phyloP scores from a whole-genome alignment of 2,113 vertebrate genomes.

The Gnathonemus echidnorhynchus region DNA sequence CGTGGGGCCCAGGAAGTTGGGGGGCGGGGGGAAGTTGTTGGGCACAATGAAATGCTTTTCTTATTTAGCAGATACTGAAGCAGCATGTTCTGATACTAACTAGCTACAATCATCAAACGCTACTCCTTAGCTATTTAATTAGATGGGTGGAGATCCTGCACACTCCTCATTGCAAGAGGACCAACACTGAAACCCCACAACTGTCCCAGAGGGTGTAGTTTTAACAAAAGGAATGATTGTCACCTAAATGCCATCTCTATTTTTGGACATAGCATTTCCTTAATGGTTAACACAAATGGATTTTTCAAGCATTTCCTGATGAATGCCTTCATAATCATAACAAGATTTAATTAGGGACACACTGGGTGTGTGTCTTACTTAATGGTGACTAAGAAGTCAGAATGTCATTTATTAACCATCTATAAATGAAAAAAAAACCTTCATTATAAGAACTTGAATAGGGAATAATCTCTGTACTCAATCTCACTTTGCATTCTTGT shows the following conservation, averaged over 20 bases:
- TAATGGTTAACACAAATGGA: neutral
- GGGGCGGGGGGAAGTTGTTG: neutral
- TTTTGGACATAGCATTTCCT: neutral
- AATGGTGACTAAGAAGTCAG: neutral
- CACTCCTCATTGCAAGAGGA: neutral
- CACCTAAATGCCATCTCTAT: neutral
- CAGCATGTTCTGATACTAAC: neutral
- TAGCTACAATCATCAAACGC: neutral
- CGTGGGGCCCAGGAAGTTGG: neutral
- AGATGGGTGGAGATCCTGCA: neutral
- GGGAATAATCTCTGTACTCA: neutral
- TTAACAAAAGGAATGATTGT: neutral
- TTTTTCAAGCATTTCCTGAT: neutral
- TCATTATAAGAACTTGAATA: neutral
- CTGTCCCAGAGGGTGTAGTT: neutral
- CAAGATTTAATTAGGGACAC: neutral
- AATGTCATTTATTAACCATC: neutral
- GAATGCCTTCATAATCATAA: neutral
- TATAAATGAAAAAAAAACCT: neutral
- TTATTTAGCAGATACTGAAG: neutral
- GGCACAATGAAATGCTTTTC: neutral
- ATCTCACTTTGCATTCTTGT: neutral
- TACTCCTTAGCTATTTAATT: neutral
- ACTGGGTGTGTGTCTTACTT: neutral
- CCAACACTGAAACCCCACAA: neutral